Base-by-base conservation (phyloP, 1,140 invertebrate species). In the Caerostris extrusa region DNA sequence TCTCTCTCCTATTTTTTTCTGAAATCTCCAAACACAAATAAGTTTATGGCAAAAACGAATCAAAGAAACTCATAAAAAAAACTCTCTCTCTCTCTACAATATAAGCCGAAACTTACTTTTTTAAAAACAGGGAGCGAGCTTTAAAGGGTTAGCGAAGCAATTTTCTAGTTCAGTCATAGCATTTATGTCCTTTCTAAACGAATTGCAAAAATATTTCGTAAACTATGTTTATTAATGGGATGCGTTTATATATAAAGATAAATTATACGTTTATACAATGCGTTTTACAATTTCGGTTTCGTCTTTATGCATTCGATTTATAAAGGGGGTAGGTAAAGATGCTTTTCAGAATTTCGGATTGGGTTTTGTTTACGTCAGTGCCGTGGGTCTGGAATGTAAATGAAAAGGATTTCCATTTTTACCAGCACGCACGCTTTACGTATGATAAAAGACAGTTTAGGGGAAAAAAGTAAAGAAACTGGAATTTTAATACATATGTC, bases 141-240 rank as follows among this genome's bases (percentile, higher is more conserved):
- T 77, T 77, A 77, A 77, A 3, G 34, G 71, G 71, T 77, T 77
- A 77, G 71, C 34, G 34, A 50, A 77, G 34, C 71, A 77, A 14
- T 77, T 77, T 77, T 77, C 71, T 12, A 77, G 10, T 77, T 53
- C 71, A 53, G 34, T 77, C 34, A 4, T 34, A 77, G 50, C 34
- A 50, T 77, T 77, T 77, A 77, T 53, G 34, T 53, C 53, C 71
- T 77, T 77, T 34, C 8, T 53, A 77, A 77, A 77, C 71, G 34
- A 77, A 77, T 77, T 77, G 71, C 71, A 50, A 77, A 77, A 34
- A 77, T 8, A 19, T 53, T 77, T 77, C 71, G 8, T 50, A 77
- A 53, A 77, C 71, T 77, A 12, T 50, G 3, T 64, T 77, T 77
- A 77, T 77, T 7, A 10, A 77, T 77, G 71, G 34, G 34, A 50